These are phyloP conservation scores for Diprion similis DNA, from an alignment of 1,140 invertebrate species.

Conservation along the genomic window DNA sequence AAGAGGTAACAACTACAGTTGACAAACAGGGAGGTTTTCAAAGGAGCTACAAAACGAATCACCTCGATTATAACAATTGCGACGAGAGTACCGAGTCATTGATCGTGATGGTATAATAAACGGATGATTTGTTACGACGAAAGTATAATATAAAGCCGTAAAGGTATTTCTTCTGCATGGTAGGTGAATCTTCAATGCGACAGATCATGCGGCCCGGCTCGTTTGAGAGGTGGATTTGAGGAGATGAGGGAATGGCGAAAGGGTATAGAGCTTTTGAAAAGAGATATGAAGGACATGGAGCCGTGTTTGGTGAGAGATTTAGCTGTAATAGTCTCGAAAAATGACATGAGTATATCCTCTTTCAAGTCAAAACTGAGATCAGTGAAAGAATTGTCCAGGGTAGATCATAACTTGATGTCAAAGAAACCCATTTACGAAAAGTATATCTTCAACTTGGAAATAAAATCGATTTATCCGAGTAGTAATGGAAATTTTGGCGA, in stretches of 20 bases:
- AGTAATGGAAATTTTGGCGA: constrained; percentile 9
- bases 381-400: constrained; percentile 6
- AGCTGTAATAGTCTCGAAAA: constrained; percentile 1
- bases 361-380: constrained; percentile 1
- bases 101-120: background rate
- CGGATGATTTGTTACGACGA: too few species aligned
- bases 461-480: constrained; percentile 18
- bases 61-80: background rate
- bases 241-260: background rate
- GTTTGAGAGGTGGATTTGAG: constrained; percentile 16
- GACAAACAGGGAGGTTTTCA: background rate
- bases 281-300: background rate
- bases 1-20: background rate
- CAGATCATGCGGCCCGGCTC: constrained; percentile 15
- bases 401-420: background rate
- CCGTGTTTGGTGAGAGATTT: background rate
- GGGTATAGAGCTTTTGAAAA: constrained; percentile 5
- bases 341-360: constrained; percentile 2
- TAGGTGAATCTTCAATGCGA: constrained; percentile 23
- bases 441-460: constrained; percentile 16
- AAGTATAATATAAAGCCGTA: background rate
- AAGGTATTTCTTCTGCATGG: background rate
- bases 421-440: background rate
- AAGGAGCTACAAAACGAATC: background rate
- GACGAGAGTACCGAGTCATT: background rate